These are phyloP conservation scores for Tragopan temminckii DNA, from an alignment of 2,797 vertebrate genomes.

Conservation along the genomic window DNA sequence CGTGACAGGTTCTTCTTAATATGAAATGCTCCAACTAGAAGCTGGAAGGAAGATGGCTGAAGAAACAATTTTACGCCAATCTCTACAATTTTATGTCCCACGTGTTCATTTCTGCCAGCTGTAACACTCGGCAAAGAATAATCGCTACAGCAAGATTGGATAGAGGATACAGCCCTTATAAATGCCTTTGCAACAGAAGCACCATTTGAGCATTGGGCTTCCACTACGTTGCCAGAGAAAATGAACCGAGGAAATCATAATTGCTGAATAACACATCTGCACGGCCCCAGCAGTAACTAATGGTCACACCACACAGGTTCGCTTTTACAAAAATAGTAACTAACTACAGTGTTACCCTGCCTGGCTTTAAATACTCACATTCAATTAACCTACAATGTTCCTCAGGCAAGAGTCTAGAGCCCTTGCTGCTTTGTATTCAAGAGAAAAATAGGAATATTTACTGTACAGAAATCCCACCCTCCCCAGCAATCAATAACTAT, in stretches of 20 bases:
- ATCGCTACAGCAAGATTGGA: background rate
- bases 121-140: background rate
- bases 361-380: background rate
- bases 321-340: background rate
- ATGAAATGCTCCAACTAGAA: rapidly evolving
- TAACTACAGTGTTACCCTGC: rapidly evolving
- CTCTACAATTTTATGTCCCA: background rate
- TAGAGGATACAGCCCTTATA: background rate
- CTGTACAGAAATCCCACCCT: background rate
- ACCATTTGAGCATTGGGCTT: background rate
- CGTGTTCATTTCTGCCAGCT: background rate
- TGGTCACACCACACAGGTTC: background rate
- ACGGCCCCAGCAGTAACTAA: background rate
- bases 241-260: background rate
- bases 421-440: background rate
- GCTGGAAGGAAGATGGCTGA: background rate
- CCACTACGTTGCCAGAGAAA: background rate
- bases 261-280: background rate
- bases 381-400: background rate
- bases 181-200: background rate
- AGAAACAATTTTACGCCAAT: background rate
- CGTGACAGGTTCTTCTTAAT: background rate
- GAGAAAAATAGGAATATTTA: background rate
- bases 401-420: background rate
- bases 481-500: background rate